These are phyloP conservation scores for Ctenochaetus hawaiiensis DNA, from an alignment of 2,797 vertebrate genomes.

Conservation along the genomic window DNA sequence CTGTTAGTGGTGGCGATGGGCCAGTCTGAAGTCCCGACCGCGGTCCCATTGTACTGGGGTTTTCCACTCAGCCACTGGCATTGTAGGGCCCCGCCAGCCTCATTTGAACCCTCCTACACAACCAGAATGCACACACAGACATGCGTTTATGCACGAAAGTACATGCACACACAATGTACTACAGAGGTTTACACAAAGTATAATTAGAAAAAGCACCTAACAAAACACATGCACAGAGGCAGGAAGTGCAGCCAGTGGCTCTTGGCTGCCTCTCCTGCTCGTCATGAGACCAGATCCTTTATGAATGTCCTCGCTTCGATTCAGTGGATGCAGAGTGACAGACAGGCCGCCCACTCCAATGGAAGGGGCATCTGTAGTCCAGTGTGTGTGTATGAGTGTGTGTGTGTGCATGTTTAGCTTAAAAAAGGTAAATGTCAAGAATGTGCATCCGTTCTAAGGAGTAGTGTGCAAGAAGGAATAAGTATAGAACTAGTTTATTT, in stretches of 20 bases:
- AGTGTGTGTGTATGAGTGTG: conserved; percentile 26
- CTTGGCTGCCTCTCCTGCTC: conserved; percentile 73
- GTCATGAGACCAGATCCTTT: conserved; percentile 70
- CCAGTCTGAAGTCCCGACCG: conserved; percentile 64
- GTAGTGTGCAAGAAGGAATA: conserved; percentile 28
- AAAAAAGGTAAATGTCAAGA: conserved; percentile 31
- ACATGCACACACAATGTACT: conserved; percentile 55
- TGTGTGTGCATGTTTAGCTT: conserved; percentile 27
- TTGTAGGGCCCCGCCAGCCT: conserved; percentile 65
- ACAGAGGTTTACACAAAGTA: conserved; percentile 64
- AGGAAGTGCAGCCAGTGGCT: conserved; percentile 76
- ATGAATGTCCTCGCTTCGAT: conserved; percentile 60
- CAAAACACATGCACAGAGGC: conserved; percentile 76
- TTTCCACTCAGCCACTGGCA: conserved; percentile 80
- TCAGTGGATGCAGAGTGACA: conserved; percentile 56
- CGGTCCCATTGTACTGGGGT: conserved; percentile 74
- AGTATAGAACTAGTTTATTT: conserved; percentile 14
- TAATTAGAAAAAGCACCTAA: conserved; percentile 77
- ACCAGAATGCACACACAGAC: conserved; percentile 49
- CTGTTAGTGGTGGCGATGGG: conserved; percentile 67
- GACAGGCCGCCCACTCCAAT: conserved; percentile 50
- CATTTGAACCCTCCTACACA: conserved; percentile 64
- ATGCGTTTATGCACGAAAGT: conserved; percentile 38
- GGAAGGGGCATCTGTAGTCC: conserved; percentile 39
- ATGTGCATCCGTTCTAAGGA: conserved; percentile 49